Base-by-base conservation (phyloP, 2,888 invertebrate species). In the Cremastinae sp. region DNA sequence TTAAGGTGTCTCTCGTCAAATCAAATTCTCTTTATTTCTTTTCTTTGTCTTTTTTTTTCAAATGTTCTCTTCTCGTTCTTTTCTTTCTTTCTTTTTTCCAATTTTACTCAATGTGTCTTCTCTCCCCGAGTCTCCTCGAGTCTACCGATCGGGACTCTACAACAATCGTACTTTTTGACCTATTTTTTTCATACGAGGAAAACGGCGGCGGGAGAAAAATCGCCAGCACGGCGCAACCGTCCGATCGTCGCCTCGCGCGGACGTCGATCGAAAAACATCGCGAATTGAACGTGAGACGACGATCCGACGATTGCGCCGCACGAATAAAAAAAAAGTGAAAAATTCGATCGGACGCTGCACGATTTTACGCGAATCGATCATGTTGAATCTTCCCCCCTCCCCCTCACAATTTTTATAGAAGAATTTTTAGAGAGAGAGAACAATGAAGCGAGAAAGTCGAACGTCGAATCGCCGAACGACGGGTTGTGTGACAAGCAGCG, bases 1-100 rank as follows among this genome's bases (percentile, higher is more conserved):
- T 80, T 82, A 79, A 83, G 83, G 81, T 83, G 80, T 84, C 81
- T 74, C 75, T 81, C 81, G 82, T 83, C 81, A 61, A 74, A 69
- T 70, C 53, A 18, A 51, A 49, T 58, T 49, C 12, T 38, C 12
- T 8, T 38, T 49, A 54, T 14, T 59, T 38, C n/a, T 38, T 8
- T 12, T 43, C n/a, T 10, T 1, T 1, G 9, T n/a, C 14, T 47
- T 7, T 18, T n/a, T 12, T 16, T 8, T 0, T n/a, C n/a, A n/a
- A n/a, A n/a, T 61, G 14, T 59, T 38, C n/a, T 38, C 9, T 12
- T 43, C n/a, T 10, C 3, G 3, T 10, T n/a, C 14, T 47, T 7
- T 18, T n/a, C 18, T 16, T 8, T 0, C 47, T 16, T 16, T 8
- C 20, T 16, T 7, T 3, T n/a, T 20, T 38, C 53, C n/a, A 14